Evolutionary conservation across 2,113 vertebrate genomes (phyloP), one percentile per base, ranked within the genome.

Genomic region (Scomber scombrus): DNA sequence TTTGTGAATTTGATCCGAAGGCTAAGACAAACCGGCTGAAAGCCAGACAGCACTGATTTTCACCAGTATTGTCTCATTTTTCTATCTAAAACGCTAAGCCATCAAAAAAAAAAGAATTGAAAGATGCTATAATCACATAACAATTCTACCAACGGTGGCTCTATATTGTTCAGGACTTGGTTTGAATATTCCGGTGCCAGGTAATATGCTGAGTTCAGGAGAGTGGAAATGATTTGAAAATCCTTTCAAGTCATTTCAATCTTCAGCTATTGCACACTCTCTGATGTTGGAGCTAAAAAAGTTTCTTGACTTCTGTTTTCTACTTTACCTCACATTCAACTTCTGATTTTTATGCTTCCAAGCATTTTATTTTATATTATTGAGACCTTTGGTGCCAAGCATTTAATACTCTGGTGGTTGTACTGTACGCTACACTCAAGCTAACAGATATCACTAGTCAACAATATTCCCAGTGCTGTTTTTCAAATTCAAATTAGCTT

Each of bases 311-410:
- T 43, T 29, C n/a, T 26, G 29, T 62, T 70, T 54, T 70, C 49
- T 47, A 6, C 10, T 56, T 56, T 18, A 31, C 16, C 46, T 34
- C 47, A 50, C 21, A 54, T 63, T 52, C 50, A 26, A 14, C 12
- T 50, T 51, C 29, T 3, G 12, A 43, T 61, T 69, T 68, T 29
- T 18, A 29, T 21, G 29, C 43, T 50, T 18, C 50, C 3, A 31
- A 65, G 51, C 16, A 58, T 69, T 75, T 75, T 3, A 64, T 50
- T 56, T 64, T 19, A 12, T 29, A n/a, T 45, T 50, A 62, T 45
- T 56, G 57, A 43, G 45, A 70, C n/a, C 23, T 58, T 64, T 46
- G 19, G 16, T 15, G 26, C 3, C 3, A 16, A 56, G n/a, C 54
- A 78, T 62, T 12, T 23, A 21, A 0, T 26, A 4, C 54, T 34